These are phyloP conservation scores for Perognathus longimembris DNA, from an alignment of 2,113 vertebrate genomes.

Conservation along the genomic window DNA sequence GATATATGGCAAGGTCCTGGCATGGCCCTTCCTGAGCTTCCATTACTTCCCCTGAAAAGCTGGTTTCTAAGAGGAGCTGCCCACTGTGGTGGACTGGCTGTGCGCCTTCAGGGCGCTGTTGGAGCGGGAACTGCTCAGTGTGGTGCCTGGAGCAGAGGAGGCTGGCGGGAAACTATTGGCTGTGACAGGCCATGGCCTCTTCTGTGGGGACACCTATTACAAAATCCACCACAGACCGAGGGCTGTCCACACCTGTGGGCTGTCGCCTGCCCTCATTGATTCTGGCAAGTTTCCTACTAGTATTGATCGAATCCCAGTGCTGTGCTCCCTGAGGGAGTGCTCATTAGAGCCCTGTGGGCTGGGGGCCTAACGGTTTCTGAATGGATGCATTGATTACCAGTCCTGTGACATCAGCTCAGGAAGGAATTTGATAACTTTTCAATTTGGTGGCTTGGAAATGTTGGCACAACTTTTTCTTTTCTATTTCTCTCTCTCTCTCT, in stretches of 20 bases:
- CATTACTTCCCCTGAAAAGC: neutral
- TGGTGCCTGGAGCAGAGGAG: neutral
- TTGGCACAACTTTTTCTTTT: neutral
- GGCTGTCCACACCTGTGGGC: neutral
- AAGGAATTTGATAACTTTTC: neutral
- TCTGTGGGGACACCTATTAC: neutral
- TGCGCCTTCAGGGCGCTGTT: neutral
- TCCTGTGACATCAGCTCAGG: neutral
- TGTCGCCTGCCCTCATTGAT: neutral
- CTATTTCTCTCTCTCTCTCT: too few species aligned
- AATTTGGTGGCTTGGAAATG: neutral
- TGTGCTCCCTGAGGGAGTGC: neutral
- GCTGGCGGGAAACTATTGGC: too few species aligned
- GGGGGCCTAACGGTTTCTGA: slow-evolving; percentile 7
- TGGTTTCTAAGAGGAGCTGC: neutral
- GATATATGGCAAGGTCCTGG: neutral
- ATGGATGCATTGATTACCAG: neutral
- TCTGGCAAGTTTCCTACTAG: neutral
- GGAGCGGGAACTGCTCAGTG: neutral
- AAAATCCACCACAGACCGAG: neutral
- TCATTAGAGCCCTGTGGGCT: neutral
- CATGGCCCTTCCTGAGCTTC: neutral
- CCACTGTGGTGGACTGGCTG: neutral
- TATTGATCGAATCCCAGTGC: neutral
- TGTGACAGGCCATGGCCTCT: neutral